Evolutionary conservation across 2,113 vertebrate species (phyloP).

Genomic region (Scomber scombrus): DNA sequence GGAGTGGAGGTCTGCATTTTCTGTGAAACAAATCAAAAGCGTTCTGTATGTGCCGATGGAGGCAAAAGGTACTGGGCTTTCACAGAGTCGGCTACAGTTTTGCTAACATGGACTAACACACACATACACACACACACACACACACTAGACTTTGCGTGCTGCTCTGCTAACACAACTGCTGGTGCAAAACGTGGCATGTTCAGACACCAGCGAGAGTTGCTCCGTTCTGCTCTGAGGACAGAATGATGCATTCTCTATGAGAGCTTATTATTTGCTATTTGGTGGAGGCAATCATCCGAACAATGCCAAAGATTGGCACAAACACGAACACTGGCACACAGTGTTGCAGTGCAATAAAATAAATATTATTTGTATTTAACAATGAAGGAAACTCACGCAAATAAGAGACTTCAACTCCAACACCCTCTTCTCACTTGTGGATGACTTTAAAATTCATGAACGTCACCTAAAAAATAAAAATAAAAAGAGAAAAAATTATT

Average conservation of each 20-base stretch:
- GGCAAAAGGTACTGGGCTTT: slow-evolving; percentile 35
- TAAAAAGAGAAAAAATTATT: background rate
- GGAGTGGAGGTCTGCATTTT: slow-evolving; percentile 62
- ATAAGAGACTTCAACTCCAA: slow-evolving; percentile 70
- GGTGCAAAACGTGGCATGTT: slow-evolving; percentile 20
- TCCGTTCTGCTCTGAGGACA: background rate
- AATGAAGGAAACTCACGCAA: slow-evolving; percentile 60
- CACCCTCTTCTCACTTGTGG: slow-evolving; percentile 75
- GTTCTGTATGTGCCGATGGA: slow-evolving; percentile 54
- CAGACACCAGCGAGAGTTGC: slow-evolving; percentile 9
- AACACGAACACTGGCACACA: background rate
- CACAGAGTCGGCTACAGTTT: slow-evolving; percentile 53
- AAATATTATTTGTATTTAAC: background rate
- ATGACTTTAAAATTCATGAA: slow-evolving; percentile 73
- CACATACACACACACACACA: slow-evolving; percentile 22
- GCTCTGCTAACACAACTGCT: slow-evolving; percentile 10
- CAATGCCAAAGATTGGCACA: slow-evolving; percentile 6
- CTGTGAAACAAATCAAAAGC: slow-evolving; percentile 69
- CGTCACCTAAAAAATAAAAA: slow-evolving; percentile 60
- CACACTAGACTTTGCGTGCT: background rate
- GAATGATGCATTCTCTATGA: slow-evolving; percentile 14
- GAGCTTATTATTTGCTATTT: slow-evolving; percentile 27
- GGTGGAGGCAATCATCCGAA: slow-evolving; percentile 13
- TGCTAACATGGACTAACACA: slow-evolving; percentile 22
- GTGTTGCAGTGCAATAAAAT: background rate